Evolutionary conservation across 2,888 invertebrate genomes (phyloP).

Genomic region (Hirudinaria manillensis): DNA sequence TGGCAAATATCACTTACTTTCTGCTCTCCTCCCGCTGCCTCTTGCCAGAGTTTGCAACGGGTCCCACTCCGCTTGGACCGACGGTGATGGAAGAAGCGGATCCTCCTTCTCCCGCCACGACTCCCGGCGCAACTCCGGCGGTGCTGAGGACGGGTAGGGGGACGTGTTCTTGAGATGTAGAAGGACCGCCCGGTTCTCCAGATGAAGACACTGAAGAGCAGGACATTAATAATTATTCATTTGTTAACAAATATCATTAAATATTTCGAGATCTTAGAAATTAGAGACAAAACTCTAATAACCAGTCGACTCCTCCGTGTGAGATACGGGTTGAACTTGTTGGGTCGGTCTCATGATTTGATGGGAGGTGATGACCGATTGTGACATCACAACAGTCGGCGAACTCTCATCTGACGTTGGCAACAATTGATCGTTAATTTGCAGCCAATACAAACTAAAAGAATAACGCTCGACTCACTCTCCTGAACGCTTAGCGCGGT

Average conservation of each 20-base stretch:
- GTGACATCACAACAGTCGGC: slow-evolving; percentile 9
- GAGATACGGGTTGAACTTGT: slow-evolving; percentile 51
- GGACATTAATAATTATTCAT: background rate
- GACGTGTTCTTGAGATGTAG: slow-evolving; percentile 1
- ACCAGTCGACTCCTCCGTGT: slow-evolving; percentile 41
- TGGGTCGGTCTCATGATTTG: slow-evolving; percentile 44
- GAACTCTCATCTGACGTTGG: background rate
- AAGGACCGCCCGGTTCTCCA: slow-evolving; percentile 27
- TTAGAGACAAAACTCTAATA: background rate
- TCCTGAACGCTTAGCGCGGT: slow-evolving; percentile 40
- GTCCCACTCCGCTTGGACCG: slow-evolving; percentile 4
- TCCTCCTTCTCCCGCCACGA: background rate
- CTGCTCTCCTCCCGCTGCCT: slow-evolving; percentile 36
- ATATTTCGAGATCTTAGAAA: background rate
- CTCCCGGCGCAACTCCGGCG: slow-evolving; percentile 3
- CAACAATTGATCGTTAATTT: slow-evolving; percentile 4
- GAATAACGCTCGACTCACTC: slow-evolving; percentile 3
- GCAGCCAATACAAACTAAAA: background rate
- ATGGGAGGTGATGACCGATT: slow-evolving; percentile 23
- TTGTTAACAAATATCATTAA: background rate
- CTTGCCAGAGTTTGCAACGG: slow-evolving; percentile 23
- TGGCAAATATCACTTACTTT: slow-evolving; percentile 19
- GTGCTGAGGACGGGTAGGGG: background rate
- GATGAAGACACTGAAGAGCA: slow-evolving; percentile 31
- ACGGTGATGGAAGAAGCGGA: background rate